A percentile compares a stretch with the other conserved stretches of the same genome.
These are phyloP conservation scores for Cettia cetti DNA, from an alignment of 2,113 vertebrate genomes.

Conservation along the genomic window DNA sequence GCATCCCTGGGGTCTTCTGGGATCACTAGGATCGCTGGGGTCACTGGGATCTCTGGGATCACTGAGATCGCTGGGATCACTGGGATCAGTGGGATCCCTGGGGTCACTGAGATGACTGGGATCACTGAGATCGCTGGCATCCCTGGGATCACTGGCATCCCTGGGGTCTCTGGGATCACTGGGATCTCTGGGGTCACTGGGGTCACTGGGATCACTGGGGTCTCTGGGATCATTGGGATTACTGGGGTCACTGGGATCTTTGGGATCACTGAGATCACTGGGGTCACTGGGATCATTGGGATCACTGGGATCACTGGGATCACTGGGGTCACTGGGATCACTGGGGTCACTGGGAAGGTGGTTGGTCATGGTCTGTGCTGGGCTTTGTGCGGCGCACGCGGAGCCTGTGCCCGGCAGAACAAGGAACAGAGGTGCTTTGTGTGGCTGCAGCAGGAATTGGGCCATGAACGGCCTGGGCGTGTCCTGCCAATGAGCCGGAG, in stretches of 20 bases:
- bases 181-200: fast-evolving
- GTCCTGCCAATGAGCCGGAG: not conserved
- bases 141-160: no score
- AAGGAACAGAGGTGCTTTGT: not conserved
- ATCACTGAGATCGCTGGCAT: not conserved
- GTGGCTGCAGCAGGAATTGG: not conserved
- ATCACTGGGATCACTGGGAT: not conserved
- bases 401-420: not conserved
- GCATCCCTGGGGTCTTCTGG: not conserved
- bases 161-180: fast-evolving
- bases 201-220: not conserved
- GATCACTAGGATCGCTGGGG: no score
- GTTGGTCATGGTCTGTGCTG: not conserved
- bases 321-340: not conserved
- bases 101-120: no score
- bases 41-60: no score
- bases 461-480: not conserved
- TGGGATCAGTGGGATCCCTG: not conserved
- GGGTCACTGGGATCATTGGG: no score
- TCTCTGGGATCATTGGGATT: not conserved
- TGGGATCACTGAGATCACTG: no score
- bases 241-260: not conserved
- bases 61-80: not conserved
- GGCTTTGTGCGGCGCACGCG: not conserved
- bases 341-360: not conserved